Base-by-base conservation (phyloP, 2,113 vertebrate species). In the Ia io region DNA sequence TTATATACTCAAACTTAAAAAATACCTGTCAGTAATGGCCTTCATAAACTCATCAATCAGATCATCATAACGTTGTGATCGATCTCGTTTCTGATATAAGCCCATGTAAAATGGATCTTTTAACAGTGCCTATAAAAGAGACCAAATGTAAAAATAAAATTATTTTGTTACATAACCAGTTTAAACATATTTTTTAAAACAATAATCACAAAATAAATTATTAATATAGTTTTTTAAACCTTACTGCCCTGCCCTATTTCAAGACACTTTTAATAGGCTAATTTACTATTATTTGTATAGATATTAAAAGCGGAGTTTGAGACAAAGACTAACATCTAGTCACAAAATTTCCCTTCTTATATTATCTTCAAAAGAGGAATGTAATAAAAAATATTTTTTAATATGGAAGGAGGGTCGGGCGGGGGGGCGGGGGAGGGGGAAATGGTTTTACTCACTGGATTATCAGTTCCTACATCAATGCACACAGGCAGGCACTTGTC, bases 21-120 rank as follows among this genome's bases (percentile, higher is more conserved):
- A 13, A 6, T 98, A 99, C 98, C 99, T 99, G 74, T 99, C 98
- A 65, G 99, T 99, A 25, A 99, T 99, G 42, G 99, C 99, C 73
- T 99, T 99, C 99, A 99, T 99, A 80, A 99, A 99, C 83, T 99
- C 99, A 87, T 99, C 99, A 20, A 99, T 99, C 18, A 99, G 98
- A 51, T 99, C 99, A 2, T 99, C 99, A 2, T 99, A 99, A 25
- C 98, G 98, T 84, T 99, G 99, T 0, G 99, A 99, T 67, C 99
- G 98, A 84, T 99, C 99, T 63, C 99, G 98, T 96, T 99, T 99
- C 95, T 99, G 99, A 97, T 99, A 99, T 23, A 99, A 98, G 28
- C 99, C 99, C 99, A 99, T 99, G 93, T 99, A 99, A 90, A 99
- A 99, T 0, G 99, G 99, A 61, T 99, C 99, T 77, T 99, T 99